Evolutionary conservation across 1,140 invertebrate genomes (phyloP).

Genomic region (Hyphantria cunea): DNA sequence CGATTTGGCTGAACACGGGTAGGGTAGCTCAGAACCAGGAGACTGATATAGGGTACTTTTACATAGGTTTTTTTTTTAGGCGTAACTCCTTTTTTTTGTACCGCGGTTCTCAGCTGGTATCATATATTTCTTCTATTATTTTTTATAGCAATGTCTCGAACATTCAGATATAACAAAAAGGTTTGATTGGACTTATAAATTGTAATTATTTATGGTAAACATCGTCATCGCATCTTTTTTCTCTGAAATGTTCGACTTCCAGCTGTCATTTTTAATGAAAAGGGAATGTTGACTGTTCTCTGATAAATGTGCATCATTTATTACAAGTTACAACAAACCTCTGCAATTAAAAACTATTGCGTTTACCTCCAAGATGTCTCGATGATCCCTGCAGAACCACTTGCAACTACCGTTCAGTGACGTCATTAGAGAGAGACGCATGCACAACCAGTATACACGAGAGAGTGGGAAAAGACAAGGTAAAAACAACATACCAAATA

Average conservation of each 20-base stretch:
- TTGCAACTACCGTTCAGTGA: constrained; percentile 34
- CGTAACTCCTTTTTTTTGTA: too few relatives aligned
- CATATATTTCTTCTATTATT: too few relatives aligned
- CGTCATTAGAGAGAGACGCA: constrained; percentile 58
- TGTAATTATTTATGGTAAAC: too few relatives aligned
- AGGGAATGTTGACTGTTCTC: not conserved
- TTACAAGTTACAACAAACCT: constrained; percentile 1
- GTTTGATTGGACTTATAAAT: too few relatives aligned
- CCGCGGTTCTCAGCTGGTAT: too few relatives aligned
- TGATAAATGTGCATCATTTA: constrained; percentile 1
- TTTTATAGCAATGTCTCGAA: too few relatives aligned
- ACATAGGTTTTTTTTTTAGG: too few relatives aligned
- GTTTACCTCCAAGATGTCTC: constrained; percentile 20
- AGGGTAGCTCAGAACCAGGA: too few relatives aligned
- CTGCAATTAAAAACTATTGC: constrained; percentile 2
- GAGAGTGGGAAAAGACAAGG: constrained; percentile 41
- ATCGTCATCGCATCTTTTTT: too few relatives aligned
- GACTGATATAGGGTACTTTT: too few relatives aligned
- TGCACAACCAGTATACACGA: constrained; percentile 3
- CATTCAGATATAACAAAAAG: too few relatives aligned
- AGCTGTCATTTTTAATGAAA: not conserved
- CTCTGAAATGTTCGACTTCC: not conserved
- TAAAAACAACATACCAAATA: constrained; percentile 70
- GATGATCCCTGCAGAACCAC: constrained; percentile 2
- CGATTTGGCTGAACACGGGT: too few relatives aligned